Evolutionary conservation across 2,797 vertebrate genomes (phyloP).

Genomic region (Streptopelia turtur): DNA sequence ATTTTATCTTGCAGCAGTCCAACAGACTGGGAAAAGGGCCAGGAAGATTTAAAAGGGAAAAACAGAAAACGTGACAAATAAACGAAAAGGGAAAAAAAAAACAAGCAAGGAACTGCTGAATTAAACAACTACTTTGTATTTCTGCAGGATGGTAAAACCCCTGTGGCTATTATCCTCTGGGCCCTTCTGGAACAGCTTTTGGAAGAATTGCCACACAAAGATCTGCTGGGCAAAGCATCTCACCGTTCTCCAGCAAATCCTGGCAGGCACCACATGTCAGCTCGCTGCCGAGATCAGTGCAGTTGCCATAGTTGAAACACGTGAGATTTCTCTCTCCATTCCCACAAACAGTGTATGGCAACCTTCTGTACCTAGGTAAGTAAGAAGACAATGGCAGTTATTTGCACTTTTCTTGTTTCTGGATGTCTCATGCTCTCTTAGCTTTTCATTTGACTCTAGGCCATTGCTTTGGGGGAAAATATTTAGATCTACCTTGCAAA

Average conservation of each 20-base stretch:
- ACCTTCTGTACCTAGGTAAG: constrained; percentile 77
- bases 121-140: neutral
- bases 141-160: neutral
- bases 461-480: neutral
- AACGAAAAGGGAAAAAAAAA: neutral
- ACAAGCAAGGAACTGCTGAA: no score
- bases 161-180: neutral
- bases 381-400: neutral
- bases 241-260: constrained; percentile 90
- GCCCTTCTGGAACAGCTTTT: neutral
- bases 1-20: constrained; percentile 45
- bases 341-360: constrained; percentile 83
- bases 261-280: constrained; percentile 81
- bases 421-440: neutral
- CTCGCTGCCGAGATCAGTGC: constrained; percentile 69
- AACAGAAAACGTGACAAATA: constrained; percentile 15
- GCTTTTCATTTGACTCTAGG: neutral
- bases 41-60: constrained; percentile 47
- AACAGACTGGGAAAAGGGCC: constrained; percentile 62
- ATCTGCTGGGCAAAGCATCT: constrained; percentile 32
- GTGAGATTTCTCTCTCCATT: constrained; percentile 85
- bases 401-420: neutral
- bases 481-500: neutral
- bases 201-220: neutral
- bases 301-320: constrained; percentile 90